Base-by-base conservation (phyloP, 2,113 vertebrate genomes). In the Poeciliopsis retropinna region DNA sequence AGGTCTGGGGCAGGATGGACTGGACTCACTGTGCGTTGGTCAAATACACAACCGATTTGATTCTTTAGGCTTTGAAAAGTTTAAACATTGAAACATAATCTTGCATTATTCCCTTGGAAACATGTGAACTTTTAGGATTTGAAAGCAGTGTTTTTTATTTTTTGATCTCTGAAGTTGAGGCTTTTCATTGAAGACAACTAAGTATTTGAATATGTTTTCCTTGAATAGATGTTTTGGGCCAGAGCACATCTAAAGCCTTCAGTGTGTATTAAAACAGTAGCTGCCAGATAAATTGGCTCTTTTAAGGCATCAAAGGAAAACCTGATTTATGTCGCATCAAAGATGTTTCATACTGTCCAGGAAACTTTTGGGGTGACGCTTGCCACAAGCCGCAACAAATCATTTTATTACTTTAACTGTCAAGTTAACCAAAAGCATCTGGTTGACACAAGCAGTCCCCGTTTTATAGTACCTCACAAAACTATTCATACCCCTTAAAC, bases 251-350 rank as follows among this genome's bases (percentile, higher is more conserved):
- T 60, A 39, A 74, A 60, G 30, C 57, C 32, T 71, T 76, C 47
- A 57, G 31, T 73, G 80, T 41, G 14, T 44, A 34, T 30, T 17
- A 37, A 74, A 77, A 67, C 54, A 67, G 51, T 71, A 11, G 12
- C 25, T 41, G 76, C 69, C 62, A 79, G 62, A 72, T 47, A 85
- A 44, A 75, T 44, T 64, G 34, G 64, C 66, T 73, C 0, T 62
- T 60, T 22, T 25, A 25, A 25, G 6, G 22, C 64, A 68, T 85
- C 39, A 72, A 60, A 77, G 72, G 31, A 34, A 64, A 66, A 78
- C 28, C 19, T 30, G 22, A 70, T 81, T 76, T 62, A 39, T 67
- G 70, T 60, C 44, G 22, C 27, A 47, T 80, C 28, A 64, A 60
- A 67, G 61, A 37, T 57, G n/a, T 44, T 32, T 41, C 14, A 2